These are phyloP conservation scores for Isaurus tuberculatus DNA, from an alignment of 92 coral and sea anemone genomes.

Conservation along the genomic window DNA sequence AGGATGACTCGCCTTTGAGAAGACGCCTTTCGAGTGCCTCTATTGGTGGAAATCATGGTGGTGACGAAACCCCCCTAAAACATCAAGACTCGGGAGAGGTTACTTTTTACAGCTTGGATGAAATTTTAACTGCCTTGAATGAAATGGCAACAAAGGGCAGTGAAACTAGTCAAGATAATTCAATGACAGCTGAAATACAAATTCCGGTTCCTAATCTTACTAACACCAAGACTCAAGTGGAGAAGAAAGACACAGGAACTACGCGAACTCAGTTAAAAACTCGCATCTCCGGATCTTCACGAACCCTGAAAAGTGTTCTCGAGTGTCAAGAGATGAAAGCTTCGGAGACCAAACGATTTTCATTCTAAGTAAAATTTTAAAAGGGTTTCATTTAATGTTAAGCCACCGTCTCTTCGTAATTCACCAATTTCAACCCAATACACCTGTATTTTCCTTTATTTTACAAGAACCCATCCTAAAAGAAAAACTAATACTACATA, in stretches of 20 bases:
- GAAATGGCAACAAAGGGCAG: slow-evolving; percentile 48
- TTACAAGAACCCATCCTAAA: no score
- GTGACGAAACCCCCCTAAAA: slow-evolving; percentile 16
- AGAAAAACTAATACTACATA: no score
- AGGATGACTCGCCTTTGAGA: slow-evolving; percentile 79
- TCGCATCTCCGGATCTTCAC: slow-evolving; percentile 49
- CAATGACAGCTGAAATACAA: slow-evolving; percentile 45
- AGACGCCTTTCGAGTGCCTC: slow-evolving; percentile 74
- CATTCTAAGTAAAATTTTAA: slow-evolving; percentile 1
- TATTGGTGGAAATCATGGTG: not conserved
- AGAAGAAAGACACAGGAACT: slow-evolving; percentile 20
- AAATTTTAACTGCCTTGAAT: slow-evolving; percentile 72
- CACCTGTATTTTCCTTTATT: no score
- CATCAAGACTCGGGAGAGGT: slow-evolving; percentile 29
- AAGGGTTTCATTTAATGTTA: no score
- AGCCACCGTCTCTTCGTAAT: no score
- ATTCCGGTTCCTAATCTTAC: slow-evolving; percentile 64
- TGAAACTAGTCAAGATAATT: slow-evolving; percentile 22
- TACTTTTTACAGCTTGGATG: slow-evolving; percentile 51
- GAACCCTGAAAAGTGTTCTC: slow-evolving; percentile 34
- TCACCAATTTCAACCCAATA: no score
- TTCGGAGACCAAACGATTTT: slow-evolving; percentile 15
- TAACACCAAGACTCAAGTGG: slow-evolving; percentile 22
- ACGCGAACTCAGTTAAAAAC: slow-evolving; percentile 36
- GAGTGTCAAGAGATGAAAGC: slow-evolving; percentile 36